phyloP scores from a whole-genome alignment of 2,113 vertebrate species.

The Lynx canadensis region DNA sequence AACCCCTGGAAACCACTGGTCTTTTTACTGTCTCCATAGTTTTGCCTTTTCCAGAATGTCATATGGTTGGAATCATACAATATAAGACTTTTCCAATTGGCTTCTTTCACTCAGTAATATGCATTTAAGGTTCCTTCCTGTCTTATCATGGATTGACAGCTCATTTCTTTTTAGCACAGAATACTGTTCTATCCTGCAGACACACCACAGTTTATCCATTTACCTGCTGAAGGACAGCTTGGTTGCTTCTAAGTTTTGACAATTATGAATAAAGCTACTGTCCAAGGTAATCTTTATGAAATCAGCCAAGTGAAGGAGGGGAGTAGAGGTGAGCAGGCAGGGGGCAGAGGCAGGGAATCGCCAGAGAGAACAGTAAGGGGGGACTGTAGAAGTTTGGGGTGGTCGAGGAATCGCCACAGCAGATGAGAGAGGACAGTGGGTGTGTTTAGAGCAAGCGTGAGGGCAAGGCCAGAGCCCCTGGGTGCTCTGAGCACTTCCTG shows the following conservation, averaged over 20 bases:
- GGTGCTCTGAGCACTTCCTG: neutral
- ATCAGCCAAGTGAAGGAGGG: neutral
- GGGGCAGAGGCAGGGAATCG: neutral
- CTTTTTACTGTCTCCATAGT: neutral
- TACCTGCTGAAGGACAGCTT: neutral
- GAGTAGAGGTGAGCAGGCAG: neutral
- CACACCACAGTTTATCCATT: neutral
- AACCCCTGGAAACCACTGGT: neutral
- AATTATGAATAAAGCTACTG: neutral
- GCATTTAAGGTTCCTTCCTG: neutral
- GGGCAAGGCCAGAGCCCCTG: neutral
- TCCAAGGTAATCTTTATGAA: neutral
- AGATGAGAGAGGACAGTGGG: neutral
- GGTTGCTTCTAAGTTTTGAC: neutral
- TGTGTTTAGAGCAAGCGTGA: neutral
- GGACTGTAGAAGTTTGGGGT: neutral
- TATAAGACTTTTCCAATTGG: neutral
- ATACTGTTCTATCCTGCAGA: neutral
- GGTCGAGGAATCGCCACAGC: neutral
- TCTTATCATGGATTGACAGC: neutral
- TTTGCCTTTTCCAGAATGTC: neutral
- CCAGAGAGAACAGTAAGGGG: neutral
- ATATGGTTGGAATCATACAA: neutral
- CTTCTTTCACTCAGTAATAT: neutral
- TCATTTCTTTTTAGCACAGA: neutral